Percentiles rank a stretch among this genome's conserved stretches.
phyloP scores from a whole-genome alignment of 2,888 invertebrate species.

The Thelaira solivaga region DNA sequence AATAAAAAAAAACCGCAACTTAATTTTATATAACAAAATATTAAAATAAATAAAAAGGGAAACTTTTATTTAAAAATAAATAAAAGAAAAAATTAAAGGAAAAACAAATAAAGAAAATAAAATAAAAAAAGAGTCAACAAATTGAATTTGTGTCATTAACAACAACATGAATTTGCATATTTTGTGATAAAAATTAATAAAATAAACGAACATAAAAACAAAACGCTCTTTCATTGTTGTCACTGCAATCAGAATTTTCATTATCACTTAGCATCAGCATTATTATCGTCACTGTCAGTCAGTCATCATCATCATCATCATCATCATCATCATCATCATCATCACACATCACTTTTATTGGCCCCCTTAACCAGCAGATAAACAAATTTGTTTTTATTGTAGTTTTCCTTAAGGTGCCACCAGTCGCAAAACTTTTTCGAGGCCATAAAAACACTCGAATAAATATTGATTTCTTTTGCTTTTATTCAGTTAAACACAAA shows the following conservation, averaged over 20 bases:
- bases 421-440: slow-evolving; percentile 10
- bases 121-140: neutral
- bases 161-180: neutral
- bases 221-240: slow-evolving; percentile 4
- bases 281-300: neutral
- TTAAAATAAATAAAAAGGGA: slow-evolving; percentile 12
- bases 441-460: neutral
- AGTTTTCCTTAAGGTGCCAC: too few species aligned
- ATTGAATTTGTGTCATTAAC: slow-evolving; percentile 28
- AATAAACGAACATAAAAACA: neutral
- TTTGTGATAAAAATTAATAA: neutral
- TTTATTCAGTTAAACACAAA: neutral
- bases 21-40: slow-evolving; percentile 21
- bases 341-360: too few species aligned
- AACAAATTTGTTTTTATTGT: too few species aligned
- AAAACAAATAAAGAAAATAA: slow-evolving; percentile 27
- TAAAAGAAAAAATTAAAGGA: neutral
- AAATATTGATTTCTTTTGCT: slow-evolving; percentile 39
- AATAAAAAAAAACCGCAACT: neutral
- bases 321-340: neutral
- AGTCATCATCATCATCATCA: slow-evolving; percentile 7
- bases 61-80: neutral
- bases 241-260: slow-evolving; percentile 15
- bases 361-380: too few species aligned
- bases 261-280: neutral